These are phyloP conservation scores for Rhinichthys osculus DNA, from an alignment of 2,797 vertebrate species.

Conservation along the genomic window DNA sequence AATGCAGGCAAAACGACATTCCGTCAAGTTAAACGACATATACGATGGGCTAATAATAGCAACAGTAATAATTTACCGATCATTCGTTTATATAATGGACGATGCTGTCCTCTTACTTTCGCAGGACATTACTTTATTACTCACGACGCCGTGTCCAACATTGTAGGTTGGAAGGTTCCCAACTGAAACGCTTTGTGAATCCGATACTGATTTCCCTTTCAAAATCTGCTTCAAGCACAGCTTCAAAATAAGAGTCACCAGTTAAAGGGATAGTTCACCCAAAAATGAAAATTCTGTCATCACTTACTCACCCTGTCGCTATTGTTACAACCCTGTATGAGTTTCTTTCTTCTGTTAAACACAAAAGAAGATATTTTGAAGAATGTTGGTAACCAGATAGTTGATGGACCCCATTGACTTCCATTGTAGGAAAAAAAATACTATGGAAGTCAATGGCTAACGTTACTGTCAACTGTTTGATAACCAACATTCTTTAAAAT, in stretches of 20 bases:
- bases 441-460: too few relatives aligned
- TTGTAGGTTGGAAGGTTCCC: conserved; percentile 31
- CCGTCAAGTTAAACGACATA: conserved; percentile 8
- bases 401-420: too few relatives aligned
- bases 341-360: too few relatives aligned
- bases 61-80: conserved; percentile 17
- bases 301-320: too few relatives aligned
- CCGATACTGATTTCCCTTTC: conserved; percentile 41
- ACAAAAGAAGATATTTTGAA: too few relatives aligned
- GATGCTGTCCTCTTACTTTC: conserved; percentile 35
- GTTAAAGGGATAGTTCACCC: neutral
- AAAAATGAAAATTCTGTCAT: too few relatives aligned
- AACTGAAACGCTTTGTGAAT: conserved; percentile 40
- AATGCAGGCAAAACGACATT: conserved; percentile 25
- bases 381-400: too few relatives aligned
- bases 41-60: neutral
- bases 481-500: too few relatives aligned
- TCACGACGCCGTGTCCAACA: conserved; percentile 40
- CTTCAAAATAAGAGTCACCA: conserved; percentile 48
- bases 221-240: neutral
- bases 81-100: conserved; percentile 38
- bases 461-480: too few relatives aligned
- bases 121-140: conserved; percentile 30
- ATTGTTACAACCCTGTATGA: too few relatives aligned
- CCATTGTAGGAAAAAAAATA: too few relatives aligned